These are phyloP conservation scores for Craseonycteris thonglongyai DNA, from an alignment of 2,113 vertebrate species.

Conservation along the genomic window DNA sequence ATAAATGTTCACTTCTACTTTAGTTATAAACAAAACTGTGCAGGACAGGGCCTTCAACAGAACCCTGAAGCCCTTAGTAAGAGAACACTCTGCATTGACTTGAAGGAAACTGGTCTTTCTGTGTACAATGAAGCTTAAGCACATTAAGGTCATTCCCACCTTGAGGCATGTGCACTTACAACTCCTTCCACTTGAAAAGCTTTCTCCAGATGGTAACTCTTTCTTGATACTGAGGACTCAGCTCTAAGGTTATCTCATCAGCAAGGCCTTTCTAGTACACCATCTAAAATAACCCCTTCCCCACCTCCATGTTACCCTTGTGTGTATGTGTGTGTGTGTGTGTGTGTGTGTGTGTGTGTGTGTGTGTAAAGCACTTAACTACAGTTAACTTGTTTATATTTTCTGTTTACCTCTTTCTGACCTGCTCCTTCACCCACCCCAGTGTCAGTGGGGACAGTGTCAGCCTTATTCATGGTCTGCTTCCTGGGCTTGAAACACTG, in stretches of 20 bases:
- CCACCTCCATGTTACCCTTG: not conserved
- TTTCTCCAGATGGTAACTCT: not conserved
- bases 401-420: not conserved
- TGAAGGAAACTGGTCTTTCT: not conserved
- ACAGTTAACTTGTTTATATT: not conserved
- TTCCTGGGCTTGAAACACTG: not conserved
- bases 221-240: not conserved
- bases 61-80: not conserved
- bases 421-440: not conserved
- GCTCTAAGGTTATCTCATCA: not conserved
- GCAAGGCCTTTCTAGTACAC: not conserved
- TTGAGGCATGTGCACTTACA: not conserved
- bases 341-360: too few relatives aligned
- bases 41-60: not conserved
- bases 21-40: not conserved
- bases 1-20: not conserved
- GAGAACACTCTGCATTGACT: not conserved
- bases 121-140: not conserved
- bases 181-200: not conserved
- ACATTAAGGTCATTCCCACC: not conserved
- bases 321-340: too few relatives aligned
- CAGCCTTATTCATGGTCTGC: not conserved
- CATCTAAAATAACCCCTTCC: not conserved
- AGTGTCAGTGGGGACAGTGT: not conserved
- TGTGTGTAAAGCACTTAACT: not conserved